Base-by-base conservation (phyloP, 2,888 invertebrate species). In the Meliscaeva auricollis region DNA sequence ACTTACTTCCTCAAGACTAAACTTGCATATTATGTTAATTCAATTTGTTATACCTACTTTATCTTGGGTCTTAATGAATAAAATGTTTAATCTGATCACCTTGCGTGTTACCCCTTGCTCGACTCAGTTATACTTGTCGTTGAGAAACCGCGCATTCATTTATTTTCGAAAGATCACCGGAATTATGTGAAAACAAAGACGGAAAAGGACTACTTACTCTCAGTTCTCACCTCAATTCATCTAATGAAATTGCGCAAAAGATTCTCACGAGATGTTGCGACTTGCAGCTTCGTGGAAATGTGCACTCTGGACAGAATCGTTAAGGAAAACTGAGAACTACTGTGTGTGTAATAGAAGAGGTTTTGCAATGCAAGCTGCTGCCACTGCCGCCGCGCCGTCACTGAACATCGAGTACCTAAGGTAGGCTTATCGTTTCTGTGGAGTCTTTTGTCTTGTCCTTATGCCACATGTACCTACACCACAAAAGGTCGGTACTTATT, bases 251-350 rank as follows among this genome's bases (percentile, higher is more conserved):
- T 74, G 73, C 48, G 62, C 44, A 35, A 46, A 74, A 75, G 60
- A 79, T 85, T 85, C 85, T 85, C 85, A 85, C 81, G 76, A 85
- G 81, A 85, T 81, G 50, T 72, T 73, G 85, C 58, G n/a, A n/a
- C n/a, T n/a, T n/a, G 69, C 26, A 4, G 64, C 73, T 85, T 81
- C 81, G 81, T 81, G 73, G 85, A 85, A 81, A 50, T 84, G 60
- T 76, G 66, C 54, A 69, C 56, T 35, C 20, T 54, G 48, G 69
- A 69, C 73, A 38, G 41, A 44, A 64, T 46, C 74, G 41, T 70
- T 76, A 81, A 70, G 76, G 72, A 54, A 75, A 85, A 72, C 38
- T 15, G 44, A 76, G 56, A 85, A 73, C 85, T 20, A 75, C 69
- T 64, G 50, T 74, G 48, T 79, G 50, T 78, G 50, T 69, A 69